Evolutionary conservation across 2,888 invertebrate species (phyloP).

Genomic region (Hemaris fuciformis): DNA sequence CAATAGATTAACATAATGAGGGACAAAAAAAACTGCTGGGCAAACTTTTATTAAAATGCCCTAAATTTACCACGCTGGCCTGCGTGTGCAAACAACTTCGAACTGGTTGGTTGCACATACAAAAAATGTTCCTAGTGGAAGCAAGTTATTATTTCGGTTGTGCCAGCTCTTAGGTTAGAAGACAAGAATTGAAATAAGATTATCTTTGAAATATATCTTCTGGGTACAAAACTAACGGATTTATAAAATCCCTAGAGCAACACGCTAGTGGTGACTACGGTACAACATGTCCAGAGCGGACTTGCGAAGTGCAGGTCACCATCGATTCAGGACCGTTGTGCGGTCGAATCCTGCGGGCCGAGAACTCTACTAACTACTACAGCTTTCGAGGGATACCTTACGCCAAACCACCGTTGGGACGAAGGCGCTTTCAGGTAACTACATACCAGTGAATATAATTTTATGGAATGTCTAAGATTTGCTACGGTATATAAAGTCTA

Average conservation of each 20-base stretch:
- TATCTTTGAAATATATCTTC: background rate
- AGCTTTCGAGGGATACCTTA: slow-evolving; percentile 33
- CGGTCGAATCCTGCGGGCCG: slow-evolving; percentile 21
- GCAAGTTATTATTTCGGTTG: too few species aligned
- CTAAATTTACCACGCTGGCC: too few species aligned
- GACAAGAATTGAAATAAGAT: too few species aligned
- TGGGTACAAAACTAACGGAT: background rate
- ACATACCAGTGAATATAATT: background rate
- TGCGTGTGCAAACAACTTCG: too few species aligned
- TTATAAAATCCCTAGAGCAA: background rate
- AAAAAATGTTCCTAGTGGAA: too few species aligned
- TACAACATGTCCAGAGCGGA: background rate
- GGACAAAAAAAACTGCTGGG: too few species aligned
- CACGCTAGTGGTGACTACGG: background rate
- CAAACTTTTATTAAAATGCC: too few species aligned
- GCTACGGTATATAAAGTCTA: too few species aligned
- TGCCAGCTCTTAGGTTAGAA: too few species aligned
- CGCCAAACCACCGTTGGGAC: slow-evolving; percentile 23
- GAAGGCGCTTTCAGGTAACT: background rate
- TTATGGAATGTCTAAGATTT: background rate
- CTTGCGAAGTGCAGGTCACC: slow-evolving; percentile 21
- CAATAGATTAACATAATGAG: too few species aligned
- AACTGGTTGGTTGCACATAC: too few species aligned
- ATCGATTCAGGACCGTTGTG: slow-evolving; percentile 26
- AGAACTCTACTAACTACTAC: slow-evolving; percentile 23